These are phyloP conservation scores for Cepaea hortensis DNA, from an alignment of 2,888 invertebrate genomes.

Conservation along the genomic window DNA sequence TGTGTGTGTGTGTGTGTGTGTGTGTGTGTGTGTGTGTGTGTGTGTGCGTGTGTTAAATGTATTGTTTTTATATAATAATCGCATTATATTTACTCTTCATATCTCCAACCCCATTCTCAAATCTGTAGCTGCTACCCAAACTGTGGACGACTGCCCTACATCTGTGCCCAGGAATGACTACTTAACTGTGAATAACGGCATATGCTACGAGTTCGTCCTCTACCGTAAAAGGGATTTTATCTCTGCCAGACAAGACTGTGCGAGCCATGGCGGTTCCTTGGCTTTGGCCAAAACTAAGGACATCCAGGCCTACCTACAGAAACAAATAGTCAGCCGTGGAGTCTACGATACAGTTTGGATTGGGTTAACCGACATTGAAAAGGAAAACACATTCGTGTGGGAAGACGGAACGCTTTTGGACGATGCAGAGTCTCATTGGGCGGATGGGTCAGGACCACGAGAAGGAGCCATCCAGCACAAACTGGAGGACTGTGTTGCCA, in stretches of 20 bases:
- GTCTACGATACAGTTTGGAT: conserved; percentile 24
- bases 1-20: too few relatives aligned
- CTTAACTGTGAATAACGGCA: not conserved
- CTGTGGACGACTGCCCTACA: conserved; percentile 26
- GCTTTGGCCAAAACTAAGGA: conserved; percentile 39
- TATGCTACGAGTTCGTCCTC: conserved; percentile 43
- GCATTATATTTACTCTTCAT: not conserved
- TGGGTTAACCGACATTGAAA: conserved; percentile 33
- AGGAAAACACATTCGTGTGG: conserved; percentile 38
- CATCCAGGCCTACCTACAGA: conserved; percentile 34
- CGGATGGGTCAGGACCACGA: conserved; percentile 25
- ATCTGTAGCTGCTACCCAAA: not conserved
- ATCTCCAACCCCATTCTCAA: not conserved
- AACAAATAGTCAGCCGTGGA: not conserved
- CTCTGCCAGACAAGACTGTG: conserved; percentile 25
- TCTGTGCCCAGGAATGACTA: not conserved
- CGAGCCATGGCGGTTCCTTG: conserved; percentile 26
- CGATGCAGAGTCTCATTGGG: conserved; percentile 29
- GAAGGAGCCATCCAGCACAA: not conserved
- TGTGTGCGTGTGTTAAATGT: too few relatives aligned
- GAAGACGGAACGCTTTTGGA: conserved; percentile 32
- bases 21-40: too few relatives aligned
- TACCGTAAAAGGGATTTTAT: conserved; percentile 29
- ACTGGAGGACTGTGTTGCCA: conserved; percentile 35
- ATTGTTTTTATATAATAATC: too few relatives aligned